These are phyloP conservation scores for Bubo blakistoni DNA, from an alignment of 2,113 vertebrate species.

Conservation along the genomic window DNA sequence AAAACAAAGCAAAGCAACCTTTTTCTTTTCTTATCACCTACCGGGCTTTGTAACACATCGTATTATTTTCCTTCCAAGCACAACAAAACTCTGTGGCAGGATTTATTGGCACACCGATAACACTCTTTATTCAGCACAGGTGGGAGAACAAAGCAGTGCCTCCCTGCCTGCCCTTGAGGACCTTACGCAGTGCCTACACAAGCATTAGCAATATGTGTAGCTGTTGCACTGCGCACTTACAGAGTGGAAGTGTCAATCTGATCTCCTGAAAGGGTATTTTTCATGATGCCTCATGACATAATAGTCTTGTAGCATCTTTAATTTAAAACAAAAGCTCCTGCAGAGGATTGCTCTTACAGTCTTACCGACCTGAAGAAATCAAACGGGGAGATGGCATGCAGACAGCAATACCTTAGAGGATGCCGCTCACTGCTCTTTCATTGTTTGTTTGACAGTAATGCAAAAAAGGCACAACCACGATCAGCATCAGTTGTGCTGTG, in stretches of 20 bases:
- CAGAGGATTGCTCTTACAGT: neutral
- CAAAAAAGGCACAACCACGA: neutral
- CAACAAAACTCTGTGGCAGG: neutral
- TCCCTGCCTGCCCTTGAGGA: neutral
- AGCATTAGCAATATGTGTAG: neutral
- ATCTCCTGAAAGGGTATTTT: conserved; percentile 27
- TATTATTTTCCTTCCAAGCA: neutral
- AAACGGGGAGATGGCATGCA: neutral
- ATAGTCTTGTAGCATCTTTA: conserved; percentile 51
- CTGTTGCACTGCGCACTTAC: neutral
- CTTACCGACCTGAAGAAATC: neutral
- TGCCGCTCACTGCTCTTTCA: neutral
- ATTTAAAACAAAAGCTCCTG: conserved; percentile 47
- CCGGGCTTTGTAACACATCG: neutral
- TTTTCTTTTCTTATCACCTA: neutral
- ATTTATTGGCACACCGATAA: neutral
- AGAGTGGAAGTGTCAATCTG: conserved; percentile 3
- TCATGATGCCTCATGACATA: conserved; percentile 24
- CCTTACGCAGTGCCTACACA: neutral
- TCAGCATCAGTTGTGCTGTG: neutral
- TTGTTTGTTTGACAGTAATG: conserved; percentile 23
- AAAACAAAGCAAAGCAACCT: neutral
- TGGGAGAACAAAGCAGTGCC: conserved; percentile 3
- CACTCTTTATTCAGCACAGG: neutral
- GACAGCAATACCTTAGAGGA: conserved; percentile 24